A percentile compares a stretch with the other conserved stretches of the same genome.
Conservation (phyloP, 2,113 vertebrate species). For the Lynx canadensis region DNA sequence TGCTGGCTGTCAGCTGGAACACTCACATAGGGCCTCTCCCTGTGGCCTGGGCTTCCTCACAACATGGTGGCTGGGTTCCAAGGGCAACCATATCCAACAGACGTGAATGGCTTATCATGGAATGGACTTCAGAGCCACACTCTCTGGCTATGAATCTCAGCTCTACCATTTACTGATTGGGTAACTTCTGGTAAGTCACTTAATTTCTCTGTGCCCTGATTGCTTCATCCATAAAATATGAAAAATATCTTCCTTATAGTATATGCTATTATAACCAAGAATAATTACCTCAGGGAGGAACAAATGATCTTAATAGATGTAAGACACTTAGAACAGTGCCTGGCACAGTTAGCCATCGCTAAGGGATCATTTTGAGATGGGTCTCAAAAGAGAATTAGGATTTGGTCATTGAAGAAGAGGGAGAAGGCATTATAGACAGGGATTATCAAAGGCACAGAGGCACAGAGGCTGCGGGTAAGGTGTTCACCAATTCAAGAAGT, state of each 20-base stretch:
- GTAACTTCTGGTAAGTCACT: neutral
- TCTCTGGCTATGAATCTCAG: neutral
- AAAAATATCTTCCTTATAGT: neutral
- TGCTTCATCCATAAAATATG: neutral
- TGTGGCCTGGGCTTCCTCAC: neutral
- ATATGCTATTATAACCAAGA: neutral
- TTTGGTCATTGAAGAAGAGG: neutral
- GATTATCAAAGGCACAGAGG: neutral
- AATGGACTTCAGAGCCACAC: neutral
- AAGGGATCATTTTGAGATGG: neutral
- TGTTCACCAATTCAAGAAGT: neutral
- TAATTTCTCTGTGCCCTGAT: neutral
- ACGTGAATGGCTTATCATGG: neutral
- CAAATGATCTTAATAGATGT: neutral
- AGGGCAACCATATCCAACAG: neutral
- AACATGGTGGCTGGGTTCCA: neutral
- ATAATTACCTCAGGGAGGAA: neutral
- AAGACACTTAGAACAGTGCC: neutral
- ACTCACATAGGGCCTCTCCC: neutral
- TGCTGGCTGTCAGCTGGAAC: neutral
- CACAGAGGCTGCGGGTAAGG: neutral
- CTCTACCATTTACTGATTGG: neutral
- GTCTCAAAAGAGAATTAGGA: neutral
- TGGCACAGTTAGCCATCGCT: neutral
- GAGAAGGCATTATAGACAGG: neutral